A percentile compares a stretch with the other conserved stretches of the same genome.
phyloP scores from a whole-genome alignment of 2,888 invertebrate genomes.

The Chrysolina haemoptera region DNA sequence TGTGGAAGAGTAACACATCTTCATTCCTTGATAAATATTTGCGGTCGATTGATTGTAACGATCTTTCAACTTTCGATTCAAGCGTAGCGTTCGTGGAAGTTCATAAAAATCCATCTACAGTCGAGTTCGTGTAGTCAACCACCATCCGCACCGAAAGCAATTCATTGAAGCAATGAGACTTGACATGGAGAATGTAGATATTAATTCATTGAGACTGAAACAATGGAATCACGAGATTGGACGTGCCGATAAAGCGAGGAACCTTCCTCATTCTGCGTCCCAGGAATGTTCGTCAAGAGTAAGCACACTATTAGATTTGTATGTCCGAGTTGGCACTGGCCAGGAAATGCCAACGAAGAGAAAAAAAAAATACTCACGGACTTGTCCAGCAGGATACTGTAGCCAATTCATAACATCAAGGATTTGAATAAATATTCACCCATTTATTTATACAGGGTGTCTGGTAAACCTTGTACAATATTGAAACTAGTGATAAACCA shows the following conservation, averaged over 20 bases:
- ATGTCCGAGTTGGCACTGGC: constrained; percentile 48
- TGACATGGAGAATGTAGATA: constrained; percentile 59
- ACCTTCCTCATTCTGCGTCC: constrained; percentile 57
- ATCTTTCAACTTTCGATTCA: no score
- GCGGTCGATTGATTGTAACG: no score
- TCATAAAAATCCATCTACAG: constrained; percentile 10
- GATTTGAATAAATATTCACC: no score
- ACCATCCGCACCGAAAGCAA: constrained; percentile 41
- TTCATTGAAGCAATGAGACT: constrained; percentile 54
- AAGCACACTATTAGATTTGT: constrained; percentile 52
- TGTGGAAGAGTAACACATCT: no score
- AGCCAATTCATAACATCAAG: background rate
- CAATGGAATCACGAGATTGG: constrained; percentile 59
- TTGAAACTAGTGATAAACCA: no score
- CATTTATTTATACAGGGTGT: no score
- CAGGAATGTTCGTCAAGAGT: constrained; percentile 51
- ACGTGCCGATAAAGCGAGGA: constrained; percentile 58
- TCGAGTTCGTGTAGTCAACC: constrained; percentile 18
- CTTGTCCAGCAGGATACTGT: background rate
- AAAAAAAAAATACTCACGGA: background rate
- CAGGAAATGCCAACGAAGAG: background rate
- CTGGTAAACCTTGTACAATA: no score
- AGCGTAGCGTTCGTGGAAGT: background rate
- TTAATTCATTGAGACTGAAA: constrained; percentile 59
- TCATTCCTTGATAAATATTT: no score